Conservation (phyloP, 2,888 invertebrate genomes). For the Oscheius sp. region DNA sequence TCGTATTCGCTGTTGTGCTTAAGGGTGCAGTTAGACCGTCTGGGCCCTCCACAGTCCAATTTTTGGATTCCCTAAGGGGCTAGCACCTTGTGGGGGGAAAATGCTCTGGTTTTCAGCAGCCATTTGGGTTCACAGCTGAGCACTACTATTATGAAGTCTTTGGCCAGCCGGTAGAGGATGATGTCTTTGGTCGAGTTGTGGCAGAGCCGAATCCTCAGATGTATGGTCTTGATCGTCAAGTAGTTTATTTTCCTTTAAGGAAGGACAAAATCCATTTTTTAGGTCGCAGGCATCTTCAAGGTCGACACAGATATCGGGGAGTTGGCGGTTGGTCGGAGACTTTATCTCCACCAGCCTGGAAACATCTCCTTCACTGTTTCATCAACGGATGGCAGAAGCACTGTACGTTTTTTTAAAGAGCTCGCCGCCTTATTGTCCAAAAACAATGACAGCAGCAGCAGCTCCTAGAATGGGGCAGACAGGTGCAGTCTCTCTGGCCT, state of each 20-base stretch:
- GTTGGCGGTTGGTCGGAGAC: conserved; percentile 33
- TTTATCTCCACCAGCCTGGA: conserved; percentile 37
- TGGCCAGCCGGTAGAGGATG: conserved; percentile 40
- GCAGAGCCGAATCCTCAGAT: conserved; percentile 44
- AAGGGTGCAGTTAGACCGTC: too few relatives aligned
- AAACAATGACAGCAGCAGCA: background rate
- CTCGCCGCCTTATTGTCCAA: too few relatives aligned
- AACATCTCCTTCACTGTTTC: conserved; percentile 42
- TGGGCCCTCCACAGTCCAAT: too few relatives aligned
- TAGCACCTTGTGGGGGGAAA: too few relatives aligned
- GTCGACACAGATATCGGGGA: conserved; percentile 45
- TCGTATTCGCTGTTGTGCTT: too few relatives aligned
- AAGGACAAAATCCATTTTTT: conserved; percentile 11
- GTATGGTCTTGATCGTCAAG: conserved; percentile 48
- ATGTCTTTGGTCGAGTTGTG: conserved; percentile 42
- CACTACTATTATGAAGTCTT: conserved; percentile 41
- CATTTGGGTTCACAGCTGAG: conserved; percentile 39
- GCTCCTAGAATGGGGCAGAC: background rate
- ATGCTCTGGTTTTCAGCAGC: background rate
- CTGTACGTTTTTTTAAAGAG: conserved; percentile 33
- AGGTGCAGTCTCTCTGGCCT: background rate
- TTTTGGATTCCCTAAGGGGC: too few relatives aligned
- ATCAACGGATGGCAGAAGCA: conserved; percentile 48
- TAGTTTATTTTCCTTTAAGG: conserved; percentile 2
- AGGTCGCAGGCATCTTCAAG: conserved; percentile 42